Base-by-base conservation (phyloP, 1,140 invertebrate genomes). In the Scaptomyza montana region DNA sequence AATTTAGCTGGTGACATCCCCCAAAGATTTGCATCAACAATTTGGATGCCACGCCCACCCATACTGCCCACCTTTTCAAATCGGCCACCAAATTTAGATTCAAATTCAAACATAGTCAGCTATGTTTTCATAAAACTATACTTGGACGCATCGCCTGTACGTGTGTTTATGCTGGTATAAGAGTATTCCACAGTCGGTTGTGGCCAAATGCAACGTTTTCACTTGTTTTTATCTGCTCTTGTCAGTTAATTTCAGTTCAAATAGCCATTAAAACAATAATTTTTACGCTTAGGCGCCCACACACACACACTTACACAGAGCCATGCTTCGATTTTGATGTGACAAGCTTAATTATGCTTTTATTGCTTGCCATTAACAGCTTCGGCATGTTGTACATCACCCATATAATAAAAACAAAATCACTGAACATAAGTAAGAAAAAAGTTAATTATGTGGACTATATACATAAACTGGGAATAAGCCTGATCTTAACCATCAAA, bases 241-340 rank as follows among this genome's bases (percentile, higher is more conserved):
- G 84, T 89, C 84, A 87, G 84, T 87, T 87, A 87, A 87, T 87
- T 87, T 87, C 84, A 79, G 84, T 87, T 87, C 84, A 87, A 87
- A 84, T 87, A 79, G 84, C 84, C 84, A 89, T 87, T 87, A 87
- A 87, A 87, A 87, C 84, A 87, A 87, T 87, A 84, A 89, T 77
- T 76, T 75, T 73, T 69, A 51, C 84, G 84, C 80, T 89, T 87
- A 89, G 85, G 50, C 74, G 36, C 59, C 41, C 77, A 69, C 72
- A 77, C 49, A 65, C 50, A 60, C 21, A 50, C 36, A n/a, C n/a
- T n/a, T n/a, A n/a, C n/a, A 54, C 39, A 33, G 25, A 19, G 3
- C 1, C 30, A 36, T 6, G 36, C 25, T 64, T 19, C 39, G n/a
- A 53, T 59, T 64, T 66, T 51, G 53, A 61, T 71, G 63, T 72